Evolutionary conservation across 1,140 invertebrate genomes (phyloP), one percentile per base, ranked within the genome.

Genomic region (Marisa cornuarietis): DNA sequence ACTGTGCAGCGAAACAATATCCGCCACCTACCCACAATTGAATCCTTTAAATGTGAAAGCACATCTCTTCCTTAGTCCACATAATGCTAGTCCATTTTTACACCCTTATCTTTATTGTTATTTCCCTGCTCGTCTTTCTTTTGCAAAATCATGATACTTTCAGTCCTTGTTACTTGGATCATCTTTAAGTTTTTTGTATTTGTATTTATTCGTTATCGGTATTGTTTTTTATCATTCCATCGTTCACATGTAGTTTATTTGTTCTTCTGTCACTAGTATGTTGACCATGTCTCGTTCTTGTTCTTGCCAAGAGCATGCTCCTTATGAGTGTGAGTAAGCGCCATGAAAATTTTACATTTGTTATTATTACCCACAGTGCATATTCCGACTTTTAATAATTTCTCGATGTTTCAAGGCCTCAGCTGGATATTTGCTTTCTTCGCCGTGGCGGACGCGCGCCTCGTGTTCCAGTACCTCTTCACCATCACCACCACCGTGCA

Each of bases 401-500:
- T 13, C 1, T 66, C 26, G 20, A 20, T n/a, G 1, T 49, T 20
- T n/a, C 84, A 79, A 88, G 92, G 92, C 42, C 83, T 93, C 14
- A 92, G 92, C 1, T 93, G 93, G 93, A 85, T 92, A 5, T 90
- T 92, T 65, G 93, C 92, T n/a, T 89, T 91, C 49, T 83, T 93
- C 42, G 91, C 92, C 13, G 85, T 93, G 11, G 90, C 90, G 51
- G 86, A 89, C 26, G 88, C 90, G 6, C 84, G 90, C 58, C 71
- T 92, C 0, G 84, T 89, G 14, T 92, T 93, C 81, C 90, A 91
- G 73, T 93, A 93, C 81, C 80, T 93, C 51, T 93, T 93, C 85
- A 91, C 91, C 77, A 86, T 92, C 24, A 83, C 88, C 61, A 92
- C 90, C 83, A 90, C 91, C 16, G 83, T 92, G 13, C 92, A 93